Base-by-base conservation (phyloP, 2,113 vertebrate genomes). In the Alethe castanea region DNA sequence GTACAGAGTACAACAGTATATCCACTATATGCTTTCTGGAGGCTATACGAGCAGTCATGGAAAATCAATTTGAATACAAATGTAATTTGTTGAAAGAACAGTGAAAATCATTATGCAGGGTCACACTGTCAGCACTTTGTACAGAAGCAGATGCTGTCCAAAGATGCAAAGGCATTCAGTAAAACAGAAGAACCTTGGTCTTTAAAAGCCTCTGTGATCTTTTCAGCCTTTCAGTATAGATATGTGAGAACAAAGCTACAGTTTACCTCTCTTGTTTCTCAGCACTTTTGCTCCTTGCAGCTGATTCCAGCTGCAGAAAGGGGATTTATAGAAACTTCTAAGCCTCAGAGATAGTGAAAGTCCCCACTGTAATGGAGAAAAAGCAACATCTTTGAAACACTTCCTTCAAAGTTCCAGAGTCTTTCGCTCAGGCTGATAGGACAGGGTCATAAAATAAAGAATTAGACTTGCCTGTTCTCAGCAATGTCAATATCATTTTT, bases 21-120 rank as follows among this genome's bases (percentile, higher is more conserved):
- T 84, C 35, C 70, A 44, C 80, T 94, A 80, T 64, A 90, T 4
- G 29, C 14, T 83, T 91, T 84, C 92, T 96, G 85, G 71, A 54
- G 65, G 45, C 60, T 88, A n/a, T 66, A 81, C 20, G 6, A 94
- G 52, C 72, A 90, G 82, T 91, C 84, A 71, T 57, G 50, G 86
- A 67, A 94, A 96, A 97, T 84, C 87, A 92, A 95, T 94, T 67
- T 94, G 77, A 90, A 94, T 91, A 86, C 87, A 97, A 97, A 95
- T 84, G 73, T 95, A 95, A 91, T 95, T 84, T 96, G 90, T 90
- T 94, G 91, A 92, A 90, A 77, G 79, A 87, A 85, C 94, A 90
- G 76, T 83, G 91, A 79, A 97, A 96, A 95, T 85, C 96, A 80
- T 90, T 64, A 96, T 85, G 54, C 86, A 64, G 86, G 92, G 69